Evolutionary conservation across 2,797 vertebrate genomes (phyloP), one percentile per base, ranked within the genome.

Genomic region (Apogon talboti): DNA sequence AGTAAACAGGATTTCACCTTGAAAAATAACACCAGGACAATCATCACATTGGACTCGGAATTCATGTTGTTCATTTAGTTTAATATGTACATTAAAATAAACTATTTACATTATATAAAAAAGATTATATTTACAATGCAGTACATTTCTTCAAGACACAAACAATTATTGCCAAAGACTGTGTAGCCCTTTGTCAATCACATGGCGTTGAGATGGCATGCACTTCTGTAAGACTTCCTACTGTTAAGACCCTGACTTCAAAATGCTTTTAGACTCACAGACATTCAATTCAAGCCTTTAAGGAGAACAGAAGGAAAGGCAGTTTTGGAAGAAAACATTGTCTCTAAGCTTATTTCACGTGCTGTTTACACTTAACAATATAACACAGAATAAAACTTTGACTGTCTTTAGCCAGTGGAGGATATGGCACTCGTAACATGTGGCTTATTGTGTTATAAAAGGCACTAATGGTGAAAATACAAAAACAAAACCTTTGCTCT

Each of bases 11-110:
- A 28, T 28, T 28, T 28, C 3, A 28, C 24, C 24, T 28, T 28
- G 24, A 28, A 28, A 28, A 10, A 35, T 10, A 35, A 8, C 1
- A 35, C 9, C 33, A 10, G 33, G 33, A 9, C 9, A 35, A 35
- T 9, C 7, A 35, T 35, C 30, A 77, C 59, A 44, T 53, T 45
- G 44, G 45, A 83, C 68, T 73, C 78, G 68, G 11, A 46, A 52
- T 45, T 60, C 28, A 71, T 70, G 65, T 75, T 65, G 64, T 81
- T 82, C 79, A 81, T 76, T 90, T 83, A 87, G 71, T 93, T 94
- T 93, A 94, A 89, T 95, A 95, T 96, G 90, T 95, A 96, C 93
- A 96, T 82, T 92, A 92, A 93, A 92, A 93, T 95, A 95, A 91
- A 94, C 86, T 94, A 95, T 92, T 93, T 93, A 93, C 94, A 95